Evolutionary conservation across 2,888 invertebrate genomes (phyloP).

Genomic region (Agrochola litura): DNA sequence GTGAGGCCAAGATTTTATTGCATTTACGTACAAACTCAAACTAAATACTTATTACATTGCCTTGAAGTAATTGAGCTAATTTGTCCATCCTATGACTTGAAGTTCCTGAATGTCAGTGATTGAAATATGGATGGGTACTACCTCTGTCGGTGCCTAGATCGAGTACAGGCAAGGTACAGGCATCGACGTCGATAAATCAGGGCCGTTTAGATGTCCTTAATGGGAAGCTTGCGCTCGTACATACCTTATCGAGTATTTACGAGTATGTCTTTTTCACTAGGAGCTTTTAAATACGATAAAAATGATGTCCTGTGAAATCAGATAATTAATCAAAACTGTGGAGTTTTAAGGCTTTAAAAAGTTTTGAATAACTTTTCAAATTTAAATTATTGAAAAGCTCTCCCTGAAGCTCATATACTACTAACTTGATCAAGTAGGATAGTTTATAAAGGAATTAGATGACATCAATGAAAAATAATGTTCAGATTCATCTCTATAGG

Average conservation of each 20-base stretch:
- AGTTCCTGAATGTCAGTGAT: background rate
- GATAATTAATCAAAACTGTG: background rate
- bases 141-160: background rate
- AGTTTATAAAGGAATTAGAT: background rate
- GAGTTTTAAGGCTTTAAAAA: background rate
- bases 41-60: slow-evolving; percentile 7
- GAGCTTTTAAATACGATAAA: background rate
- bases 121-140: background rate
- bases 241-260: background rate
- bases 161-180: background rate
- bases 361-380: background rate
- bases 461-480: background rate
- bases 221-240: background rate
- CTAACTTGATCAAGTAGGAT: no score
- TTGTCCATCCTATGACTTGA: background rate
- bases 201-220: background rate
- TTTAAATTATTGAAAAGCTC: background rate
- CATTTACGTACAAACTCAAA: background rate
- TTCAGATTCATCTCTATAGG: background rate
- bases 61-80: background rate
- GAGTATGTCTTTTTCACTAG: background rate
- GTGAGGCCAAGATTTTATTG: background rate
- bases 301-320: background rate
- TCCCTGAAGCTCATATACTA: background rate
- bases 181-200: slow-evolving; percentile 16